Evolutionary conservation across 1,140 invertebrate genomes (phyloP).

Genomic region (Hyles vespertilio): DNA sequence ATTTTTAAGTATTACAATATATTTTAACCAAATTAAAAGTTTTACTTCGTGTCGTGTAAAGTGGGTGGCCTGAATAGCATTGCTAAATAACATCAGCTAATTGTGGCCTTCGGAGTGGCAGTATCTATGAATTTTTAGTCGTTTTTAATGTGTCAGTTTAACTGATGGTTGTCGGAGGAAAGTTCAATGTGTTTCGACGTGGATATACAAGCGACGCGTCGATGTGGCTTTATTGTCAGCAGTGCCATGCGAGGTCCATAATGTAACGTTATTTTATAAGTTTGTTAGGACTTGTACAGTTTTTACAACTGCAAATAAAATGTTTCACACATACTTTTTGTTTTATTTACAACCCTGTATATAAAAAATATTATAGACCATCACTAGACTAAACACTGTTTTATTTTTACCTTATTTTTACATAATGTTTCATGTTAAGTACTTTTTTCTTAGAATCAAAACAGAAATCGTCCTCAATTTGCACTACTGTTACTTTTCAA

Average conservation of each 20-base stretch:
- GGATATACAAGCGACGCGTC: constrained; percentile 16
- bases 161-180: neutral
- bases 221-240: constrained; percentile 61
- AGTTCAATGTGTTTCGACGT: constrained; percentile 1
- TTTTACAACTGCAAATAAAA: constrained; percentile 75
- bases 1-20: too few species aligned
- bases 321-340: constrained; percentile 56
- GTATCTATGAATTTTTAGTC: neutral
- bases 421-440: too few species aligned
- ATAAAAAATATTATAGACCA: too few species aligned
- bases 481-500: too few species aligned
- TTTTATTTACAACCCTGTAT: neutral
- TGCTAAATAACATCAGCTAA: neutral
- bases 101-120: neutral
- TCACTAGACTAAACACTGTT: too few species aligned
- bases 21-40: too few species aligned
- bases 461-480: too few species aligned
- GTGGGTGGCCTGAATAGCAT: too few species aligned
- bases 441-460: too few species aligned
- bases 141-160: constrained; percentile 2
- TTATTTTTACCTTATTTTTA: too few species aligned
- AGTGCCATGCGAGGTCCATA: constrained; percentile 74
- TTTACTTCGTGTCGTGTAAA: too few species aligned
- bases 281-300: constrained; percentile 75
- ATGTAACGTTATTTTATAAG: constrained; percentile 69